Percentiles rank a stretch among this genome's conserved stretches.
phyloP scores from a whole-genome alignment of 1,140 invertebrate species.

The Zaprionus davidi region DNA sequence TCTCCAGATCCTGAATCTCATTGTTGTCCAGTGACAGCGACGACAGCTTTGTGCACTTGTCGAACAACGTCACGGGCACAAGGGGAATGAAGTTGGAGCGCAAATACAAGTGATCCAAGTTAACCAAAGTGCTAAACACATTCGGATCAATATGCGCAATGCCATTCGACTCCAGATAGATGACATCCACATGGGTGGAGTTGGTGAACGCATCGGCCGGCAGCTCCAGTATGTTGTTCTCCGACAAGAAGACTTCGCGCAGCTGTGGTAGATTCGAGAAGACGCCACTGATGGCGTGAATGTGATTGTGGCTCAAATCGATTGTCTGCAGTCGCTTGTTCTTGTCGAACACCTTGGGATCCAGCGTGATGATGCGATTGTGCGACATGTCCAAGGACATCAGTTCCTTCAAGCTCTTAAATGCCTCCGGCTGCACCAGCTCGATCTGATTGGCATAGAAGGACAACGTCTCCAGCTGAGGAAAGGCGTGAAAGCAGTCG shows the following conservation, averaged over 20 bases:
- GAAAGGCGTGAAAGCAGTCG: conserved; percentile 91
- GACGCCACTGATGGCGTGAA: conserved; percentile 92
- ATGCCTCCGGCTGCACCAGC: conserved; percentile 90
- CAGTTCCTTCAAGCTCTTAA: conserved; percentile 89
- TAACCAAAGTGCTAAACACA: conserved; percentile 89
- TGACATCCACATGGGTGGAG: conserved; percentile 90
- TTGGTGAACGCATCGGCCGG: conserved; percentile 92
- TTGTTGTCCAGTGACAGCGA: conserved; percentile 96
- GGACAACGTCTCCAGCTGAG: conserved; percentile 91
- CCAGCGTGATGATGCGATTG: conserved; percentile 92
- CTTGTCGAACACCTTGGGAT: conserved; percentile 89
- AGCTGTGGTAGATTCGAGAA: conserved; percentile 92
- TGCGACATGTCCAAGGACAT: conserved; percentile 94
- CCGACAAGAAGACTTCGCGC: conserved; percentile 92
- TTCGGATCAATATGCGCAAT: conserved; percentile 90
- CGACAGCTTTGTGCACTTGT: conserved; percentile 89
- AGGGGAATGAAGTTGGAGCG: conserved; percentile 93
- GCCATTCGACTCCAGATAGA: conserved; percentile 95
- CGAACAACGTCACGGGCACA: conserved; percentile 90
- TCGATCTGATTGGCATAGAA: conserved; percentile 94
- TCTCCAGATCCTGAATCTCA: conserved; percentile 91
- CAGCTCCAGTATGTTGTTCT: conserved; percentile 95
- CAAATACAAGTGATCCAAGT: conserved; percentile 92
- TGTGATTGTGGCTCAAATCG: conserved; percentile 94
- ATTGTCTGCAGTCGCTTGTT: conserved; percentile 92